Conservation (phyloP, 2,797 vertebrate species). For the Lophura swinhoii region DNA sequence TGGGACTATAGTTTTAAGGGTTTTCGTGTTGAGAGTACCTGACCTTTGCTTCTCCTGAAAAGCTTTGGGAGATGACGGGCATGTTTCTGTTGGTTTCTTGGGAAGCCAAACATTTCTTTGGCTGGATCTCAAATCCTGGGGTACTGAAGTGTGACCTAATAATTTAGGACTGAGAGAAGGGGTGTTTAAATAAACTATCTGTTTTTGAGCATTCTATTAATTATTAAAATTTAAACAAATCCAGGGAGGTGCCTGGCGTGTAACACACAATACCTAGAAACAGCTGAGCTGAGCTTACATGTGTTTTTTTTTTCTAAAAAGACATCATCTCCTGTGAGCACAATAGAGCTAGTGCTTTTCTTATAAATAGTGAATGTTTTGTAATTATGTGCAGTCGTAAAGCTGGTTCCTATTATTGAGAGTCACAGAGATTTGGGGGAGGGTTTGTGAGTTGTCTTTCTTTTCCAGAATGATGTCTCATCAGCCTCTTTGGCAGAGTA, state of each 20-base stretch:
- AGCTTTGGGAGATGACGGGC: slow-evolving; percentile 9
- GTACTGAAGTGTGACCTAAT: slow-evolving; percentile 68
- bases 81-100: slow-evolving; percentile 25
- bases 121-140: slow-evolving; percentile 58
- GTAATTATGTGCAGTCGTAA: slow-evolving; percentile 67
- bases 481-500: slow-evolving; percentile 12
- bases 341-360: slow-evolving; percentile 53
- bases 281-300: slow-evolving; percentile 60
- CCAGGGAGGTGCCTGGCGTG: neutral
- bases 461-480: slow-evolving; percentile 40
- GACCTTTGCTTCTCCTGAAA: slow-evolving; percentile 11
- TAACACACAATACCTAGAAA: slow-evolving; percentile 43
- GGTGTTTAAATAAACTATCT: slow-evolving; percentile 66
- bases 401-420: slow-evolving; percentile 67
- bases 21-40: neutral
- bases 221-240: slow-evolving; percentile 64
- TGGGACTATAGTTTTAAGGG: neutral
- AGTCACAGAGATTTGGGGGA: neutral
- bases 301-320: slow-evolving; percentile 21
- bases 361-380: slow-evolving; percentile 51
- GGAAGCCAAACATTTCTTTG: slow-evolving; percentile 57
- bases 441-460: slow-evolving; percentile 54
- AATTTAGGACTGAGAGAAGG: slow-evolving; percentile 35
- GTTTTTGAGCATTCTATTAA: slow-evolving; percentile 53
- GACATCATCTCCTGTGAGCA: slow-evolving; percentile 55